Evolutionary conservation across 2,888 invertebrate species (phyloP).

Genomic region (Andrena praecox): DNA sequence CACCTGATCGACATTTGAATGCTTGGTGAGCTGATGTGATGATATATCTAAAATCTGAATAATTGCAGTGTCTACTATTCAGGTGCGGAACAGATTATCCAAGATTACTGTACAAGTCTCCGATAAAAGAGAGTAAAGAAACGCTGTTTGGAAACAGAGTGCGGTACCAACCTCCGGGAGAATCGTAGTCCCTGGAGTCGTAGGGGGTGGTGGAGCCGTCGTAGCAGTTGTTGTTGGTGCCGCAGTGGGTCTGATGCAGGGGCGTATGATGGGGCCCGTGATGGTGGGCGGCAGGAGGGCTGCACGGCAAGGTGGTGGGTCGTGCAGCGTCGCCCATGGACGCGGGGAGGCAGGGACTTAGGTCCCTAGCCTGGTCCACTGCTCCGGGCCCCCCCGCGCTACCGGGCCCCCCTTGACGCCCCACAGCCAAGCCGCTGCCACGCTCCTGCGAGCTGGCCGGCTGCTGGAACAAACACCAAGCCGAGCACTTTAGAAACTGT

Average conservation of each 20-base stretch:
- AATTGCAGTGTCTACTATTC: too few species aligned
- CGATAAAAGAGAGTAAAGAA: not conserved
- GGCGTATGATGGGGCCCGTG: constrained; percentile 79
- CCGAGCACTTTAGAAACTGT: constrained; percentile 32
- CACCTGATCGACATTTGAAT: constrained; percentile 71
- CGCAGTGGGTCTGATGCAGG: constrained; percentile 83
- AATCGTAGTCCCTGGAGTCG: constrained; percentile 83
- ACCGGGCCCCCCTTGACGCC: constrained; percentile 86
- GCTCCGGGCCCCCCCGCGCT: constrained; percentile 87
- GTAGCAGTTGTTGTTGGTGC: constrained; percentile 86
- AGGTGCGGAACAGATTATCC: not conserved
- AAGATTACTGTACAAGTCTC: not conserved
- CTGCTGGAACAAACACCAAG: constrained; percentile 85
- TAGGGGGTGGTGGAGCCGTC: constrained; percentile 85
- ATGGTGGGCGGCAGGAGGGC: constrained; percentile 85
- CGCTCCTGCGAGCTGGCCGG: constrained; percentile 87
- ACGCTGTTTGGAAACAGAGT: not conserved
- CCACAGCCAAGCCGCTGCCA: constrained; percentile 84
- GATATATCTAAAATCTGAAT: not conserved
- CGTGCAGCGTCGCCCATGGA: constrained; percentile 86
- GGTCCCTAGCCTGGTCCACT: constrained; percentile 90
- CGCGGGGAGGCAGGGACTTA: constrained; percentile 91
- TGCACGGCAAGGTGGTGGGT: constrained; percentile 87
- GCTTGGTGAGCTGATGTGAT: not conserved
- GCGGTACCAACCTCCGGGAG: constrained; percentile 79